Conservation (phyloP, 2,113 vertebrate genomes). For the Eurypyga helias region DNA sequence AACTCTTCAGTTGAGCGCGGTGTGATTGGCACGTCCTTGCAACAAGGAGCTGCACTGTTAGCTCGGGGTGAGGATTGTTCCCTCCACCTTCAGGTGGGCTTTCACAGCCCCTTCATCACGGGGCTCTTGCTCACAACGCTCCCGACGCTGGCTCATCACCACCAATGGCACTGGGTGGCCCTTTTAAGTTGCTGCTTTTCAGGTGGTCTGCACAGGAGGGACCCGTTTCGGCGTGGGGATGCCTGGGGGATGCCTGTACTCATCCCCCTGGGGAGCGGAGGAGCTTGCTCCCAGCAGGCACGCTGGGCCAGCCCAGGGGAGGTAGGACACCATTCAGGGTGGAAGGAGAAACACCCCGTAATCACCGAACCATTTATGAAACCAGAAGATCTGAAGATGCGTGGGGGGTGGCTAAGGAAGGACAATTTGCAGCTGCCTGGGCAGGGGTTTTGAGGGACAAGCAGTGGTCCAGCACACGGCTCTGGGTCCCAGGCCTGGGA, state of each 20-base stretch:
- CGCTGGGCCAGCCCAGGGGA: background rate
- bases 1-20: background rate
- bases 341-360: background rate
- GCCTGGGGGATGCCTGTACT: too few species aligned
- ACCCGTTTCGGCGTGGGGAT: rapidly evolving
- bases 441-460: background rate
- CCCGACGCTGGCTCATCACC: background rate
- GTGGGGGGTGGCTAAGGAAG: background rate
- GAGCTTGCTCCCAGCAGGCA: background rate
- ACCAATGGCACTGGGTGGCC: background rate
- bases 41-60: slow-evolving; percentile 70
- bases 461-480: rapidly evolving
- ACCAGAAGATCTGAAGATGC: background rate
- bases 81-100: slow-evolving; percentile 29
- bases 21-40: slow-evolving; percentile 56
- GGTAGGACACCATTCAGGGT: background rate
- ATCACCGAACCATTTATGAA: background rate
- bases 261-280: rapidly evolving
- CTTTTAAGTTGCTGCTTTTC: background rate
- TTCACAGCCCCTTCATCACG: background rate
- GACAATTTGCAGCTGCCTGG: background rate
- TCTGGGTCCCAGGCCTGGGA: background rate
- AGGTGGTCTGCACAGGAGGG: slow-evolving; percentile 34
- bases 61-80: background rate
- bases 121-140: background rate